A percentile compares a stretch with the other conserved stretches of the same genome.
These are phyloP conservation scores for Mesorhabditis sp. DNA, from an alignment of 2,888 invertebrate species.

Conservation along the genomic window DNA sequence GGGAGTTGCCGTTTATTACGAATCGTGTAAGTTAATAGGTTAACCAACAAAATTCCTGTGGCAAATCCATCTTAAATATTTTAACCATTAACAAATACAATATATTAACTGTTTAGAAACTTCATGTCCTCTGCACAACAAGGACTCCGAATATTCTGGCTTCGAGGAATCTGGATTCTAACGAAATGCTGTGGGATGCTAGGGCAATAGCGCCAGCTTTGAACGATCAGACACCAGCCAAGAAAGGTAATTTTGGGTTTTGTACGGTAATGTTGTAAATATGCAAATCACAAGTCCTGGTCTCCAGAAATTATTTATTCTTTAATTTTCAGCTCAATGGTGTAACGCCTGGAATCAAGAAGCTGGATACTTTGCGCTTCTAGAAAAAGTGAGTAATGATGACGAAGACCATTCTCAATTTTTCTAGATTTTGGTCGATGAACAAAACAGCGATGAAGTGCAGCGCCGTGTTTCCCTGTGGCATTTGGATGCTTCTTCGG, in stretches of 20 bases:
- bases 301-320: not conserved
- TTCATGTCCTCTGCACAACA: constrained; percentile 3
- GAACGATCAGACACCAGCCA: not conserved
- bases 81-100: too few relatives aligned
- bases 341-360: not conserved
- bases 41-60: too few relatives aligned
- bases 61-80: too few relatives aligned
- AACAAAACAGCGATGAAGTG: not conserved
- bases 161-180: not conserved
- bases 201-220: not conserved
- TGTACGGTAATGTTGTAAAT: not conserved
- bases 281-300: not conserved
- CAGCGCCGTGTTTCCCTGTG: not conserved
- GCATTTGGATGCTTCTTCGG: not conserved
- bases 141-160: constrained; percentile 4
- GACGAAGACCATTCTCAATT: not conserved
- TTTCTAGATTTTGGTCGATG: not conserved
- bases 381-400: not conserved
- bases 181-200: not conserved
- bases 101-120: too few relatives aligned
- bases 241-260: not conserved
- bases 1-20: constrained; percentile 6
- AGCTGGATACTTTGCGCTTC: not conserved
- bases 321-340: not conserved
- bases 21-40: not conserved